phyloP scores from a whole-genome alignment of 2,113 vertebrate genomes.

The Emydura subglobosa region DNA sequence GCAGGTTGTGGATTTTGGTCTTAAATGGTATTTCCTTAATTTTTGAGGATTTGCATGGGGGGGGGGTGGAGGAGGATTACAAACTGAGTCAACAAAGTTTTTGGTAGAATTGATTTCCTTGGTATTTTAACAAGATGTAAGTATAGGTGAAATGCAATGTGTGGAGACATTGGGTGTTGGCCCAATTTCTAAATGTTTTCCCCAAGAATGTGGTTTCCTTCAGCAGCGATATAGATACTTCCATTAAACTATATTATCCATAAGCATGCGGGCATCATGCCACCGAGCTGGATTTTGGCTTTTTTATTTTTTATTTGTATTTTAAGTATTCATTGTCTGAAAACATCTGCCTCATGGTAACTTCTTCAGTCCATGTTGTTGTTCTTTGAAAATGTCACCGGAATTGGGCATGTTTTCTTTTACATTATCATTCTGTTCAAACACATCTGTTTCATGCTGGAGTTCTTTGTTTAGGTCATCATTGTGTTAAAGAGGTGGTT shows the following conservation, averaged over 20 bases:
- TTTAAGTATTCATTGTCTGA: background rate
- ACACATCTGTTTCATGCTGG: background rate
- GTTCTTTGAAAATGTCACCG: background rate
- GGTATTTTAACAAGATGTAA: conserved; percentile 59
- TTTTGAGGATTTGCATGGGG: conserved; percentile 51
- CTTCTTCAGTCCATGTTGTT: background rate
- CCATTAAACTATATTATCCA: conserved; percentile 12
- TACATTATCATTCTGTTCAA: background rate
- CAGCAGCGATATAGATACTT: conserved; percentile 41
- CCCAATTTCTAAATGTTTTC: conserved; percentile 48
- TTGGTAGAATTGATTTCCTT: conserved; percentile 32
- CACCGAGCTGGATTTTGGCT: background rate
- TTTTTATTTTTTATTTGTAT: background rate
- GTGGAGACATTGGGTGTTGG: conserved; percentile 35
- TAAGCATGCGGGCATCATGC: background rate
- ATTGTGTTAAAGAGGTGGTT: background rate
- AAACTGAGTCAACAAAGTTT: background rate
- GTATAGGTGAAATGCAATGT: conserved; percentile 48
- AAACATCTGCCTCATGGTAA: background rate
- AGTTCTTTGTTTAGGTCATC: background rate
- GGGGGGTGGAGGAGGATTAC: conserved; percentile 50
- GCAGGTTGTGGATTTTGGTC: conserved; percentile 34
- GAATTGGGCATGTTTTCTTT: background rate
- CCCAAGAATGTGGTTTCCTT: conserved; percentile 26
- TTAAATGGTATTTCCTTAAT: conserved; percentile 63